These are phyloP conservation scores for Megatriorchis doriae DNA, from an alignment of 2,113 vertebrate species.

Conservation along the genomic window DNA sequence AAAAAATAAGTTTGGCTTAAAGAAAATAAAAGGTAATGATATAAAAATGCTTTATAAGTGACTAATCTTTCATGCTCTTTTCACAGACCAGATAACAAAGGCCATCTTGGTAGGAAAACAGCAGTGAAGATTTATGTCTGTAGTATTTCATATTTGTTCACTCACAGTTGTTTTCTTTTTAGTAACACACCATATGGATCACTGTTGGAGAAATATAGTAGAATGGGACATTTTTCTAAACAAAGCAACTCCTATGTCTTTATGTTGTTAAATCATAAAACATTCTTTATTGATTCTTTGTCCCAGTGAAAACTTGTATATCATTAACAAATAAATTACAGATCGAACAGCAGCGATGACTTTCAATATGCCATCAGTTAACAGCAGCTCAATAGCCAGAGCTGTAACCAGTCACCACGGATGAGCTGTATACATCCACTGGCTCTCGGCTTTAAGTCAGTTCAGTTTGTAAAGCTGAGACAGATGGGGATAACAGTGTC, in stretches of 20 bases:
- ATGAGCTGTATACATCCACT: fast-evolving
- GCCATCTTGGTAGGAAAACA: background rate
- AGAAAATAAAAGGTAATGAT: background rate
- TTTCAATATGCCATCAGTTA: background rate
- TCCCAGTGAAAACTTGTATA: background rate
- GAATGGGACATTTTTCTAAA: background rate
- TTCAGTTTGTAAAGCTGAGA: background rate
- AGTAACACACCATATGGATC: background rate
- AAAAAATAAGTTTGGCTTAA: background rate
- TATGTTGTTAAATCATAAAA: background rate
- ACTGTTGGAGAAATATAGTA: background rate
- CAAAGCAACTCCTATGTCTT: background rate
- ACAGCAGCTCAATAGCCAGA: background rate
- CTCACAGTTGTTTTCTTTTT: background rate
- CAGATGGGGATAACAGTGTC: too few relatives aligned
- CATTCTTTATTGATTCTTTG: background rate
- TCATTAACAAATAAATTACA: background rate
- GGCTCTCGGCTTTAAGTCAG: background rate
- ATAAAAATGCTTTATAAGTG: background rate
- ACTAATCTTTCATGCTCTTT: background rate
- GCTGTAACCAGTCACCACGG: fast-evolving
- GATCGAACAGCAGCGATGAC: background rate
- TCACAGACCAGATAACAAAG: background rate
- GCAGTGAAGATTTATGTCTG: background rate
- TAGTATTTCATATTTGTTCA: background rate